These are phyloP conservation scores for Scopus umbretta DNA, from an alignment of 2,113 vertebrate species.

Conservation along the genomic window DNA sequence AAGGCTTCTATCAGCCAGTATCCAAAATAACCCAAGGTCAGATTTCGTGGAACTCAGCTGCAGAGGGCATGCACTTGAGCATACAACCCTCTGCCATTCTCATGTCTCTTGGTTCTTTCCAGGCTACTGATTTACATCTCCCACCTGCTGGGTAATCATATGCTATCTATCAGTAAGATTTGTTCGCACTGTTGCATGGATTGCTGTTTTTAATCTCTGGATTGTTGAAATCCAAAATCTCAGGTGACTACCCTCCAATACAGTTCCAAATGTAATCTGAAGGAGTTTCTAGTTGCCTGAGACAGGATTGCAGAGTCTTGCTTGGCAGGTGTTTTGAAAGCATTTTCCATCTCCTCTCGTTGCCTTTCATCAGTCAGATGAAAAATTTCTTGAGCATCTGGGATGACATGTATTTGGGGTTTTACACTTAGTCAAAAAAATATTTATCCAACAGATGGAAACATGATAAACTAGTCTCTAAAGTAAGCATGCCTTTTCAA, in stretches of 20 bases:
- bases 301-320: neutral
- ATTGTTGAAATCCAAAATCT: neutral
- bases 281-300: neutral
- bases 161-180: neutral
- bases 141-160: slow-evolving; percentile 21
- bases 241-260: neutral
- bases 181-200: neutral
- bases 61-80: neutral
- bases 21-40: slow-evolving; percentile 39
- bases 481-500: slow-evolving; percentile 22
- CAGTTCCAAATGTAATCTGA: neutral
- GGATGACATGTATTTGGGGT: neutral
- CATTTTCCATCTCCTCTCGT: neutral
- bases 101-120: neutral
- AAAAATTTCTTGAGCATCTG: slow-evolving; percentile 14
- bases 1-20: neutral
- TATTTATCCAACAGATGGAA: slow-evolving; percentile 57
- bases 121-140: slow-evolving; percentile 40
- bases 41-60: neutral
- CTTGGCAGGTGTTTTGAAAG: neutral
- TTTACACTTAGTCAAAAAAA: slow-evolving; percentile 44
- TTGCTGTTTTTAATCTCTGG: neutral
- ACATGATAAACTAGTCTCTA: slow-evolving; percentile 23
- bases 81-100: neutral
- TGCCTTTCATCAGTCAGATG: neutral